Base-by-base conservation (phyloP, 1,140 invertebrate species). In the Anastatus disparis region DNA sequence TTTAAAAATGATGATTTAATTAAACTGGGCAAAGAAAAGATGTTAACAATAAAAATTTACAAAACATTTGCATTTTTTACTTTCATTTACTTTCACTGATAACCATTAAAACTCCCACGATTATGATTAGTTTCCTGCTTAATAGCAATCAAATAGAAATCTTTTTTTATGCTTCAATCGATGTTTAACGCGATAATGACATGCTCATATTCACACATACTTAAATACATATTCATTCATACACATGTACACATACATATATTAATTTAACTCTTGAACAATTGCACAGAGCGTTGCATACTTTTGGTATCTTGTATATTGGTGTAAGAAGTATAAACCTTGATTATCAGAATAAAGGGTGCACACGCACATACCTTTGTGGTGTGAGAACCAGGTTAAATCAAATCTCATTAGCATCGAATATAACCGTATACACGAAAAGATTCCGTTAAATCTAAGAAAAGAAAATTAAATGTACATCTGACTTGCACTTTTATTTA, bases 21-120 rank as follows among this genome's bases (percentile, higher is more conserved):
- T n/a, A n/a, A n/a, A n/a, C n/a, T n/a, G n/a, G n/a, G n/a, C n/a
- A n/a, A n/a, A n/a, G n/a, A n/a, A n/a, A n/a, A n/a, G n/a, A n/a
- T n/a, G n/a, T n/a, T 2, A 44, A 13, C 31, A 22, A 56, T 46
- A 35, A 44, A 20, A 9, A 53, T n/a, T 22, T 40, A 27, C 27
- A 42, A 22, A 13, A 17, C 22, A 24, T 59, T 59, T 55, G 42
- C 44, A 42, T 63, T 68, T 40, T 69, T 46, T 38, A n/a, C 65
- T 68, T 63, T 58, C 61, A 58, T 63, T 63, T 40, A 62, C 58
- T 72, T 62, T 67, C 58, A 73, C 65, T 63, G 55, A 67, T 56
- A 52, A 70, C 64, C 35, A 48, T 55, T 26, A 31, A 7, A 62
- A 70, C 20, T 56, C 29, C 35, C 44, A 55, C 12, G 59, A n/a